Conservation (phyloP, 2,797 vertebrate genomes). For the Pseudochirops cupreus region DNA sequence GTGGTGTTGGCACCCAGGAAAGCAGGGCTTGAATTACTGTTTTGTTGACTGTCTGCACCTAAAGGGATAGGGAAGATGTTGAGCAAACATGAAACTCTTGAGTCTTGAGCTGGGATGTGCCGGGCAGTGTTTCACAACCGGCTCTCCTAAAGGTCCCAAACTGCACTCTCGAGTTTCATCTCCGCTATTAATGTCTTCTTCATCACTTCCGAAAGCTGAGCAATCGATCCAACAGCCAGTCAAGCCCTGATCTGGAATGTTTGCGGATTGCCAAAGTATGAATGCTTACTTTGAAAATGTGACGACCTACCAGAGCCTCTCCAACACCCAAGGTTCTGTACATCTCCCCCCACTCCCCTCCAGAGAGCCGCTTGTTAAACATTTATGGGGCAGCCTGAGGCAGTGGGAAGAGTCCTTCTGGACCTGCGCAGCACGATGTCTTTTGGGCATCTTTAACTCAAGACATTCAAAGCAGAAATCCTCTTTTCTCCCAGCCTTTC, state of each 20-base stretch:
- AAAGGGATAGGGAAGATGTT: background rate
- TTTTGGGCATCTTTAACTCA: too few relatives aligned
- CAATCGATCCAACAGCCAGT: rapidly evolving
- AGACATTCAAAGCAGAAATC: too few relatives aligned
- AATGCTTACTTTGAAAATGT: background rate
- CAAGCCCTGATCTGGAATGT: background rate
- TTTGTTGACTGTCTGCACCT: background rate
- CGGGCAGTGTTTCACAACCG: background rate
- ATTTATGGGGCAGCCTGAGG: too few relatives aligned
- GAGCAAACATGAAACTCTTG: too few relatives aligned
- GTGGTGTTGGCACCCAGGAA: background rate
- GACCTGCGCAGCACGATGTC: background rate
- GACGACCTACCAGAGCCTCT: background rate
- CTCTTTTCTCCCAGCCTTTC: too few relatives aligned
- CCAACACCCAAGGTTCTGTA: background rate
- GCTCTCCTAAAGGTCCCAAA: background rate
- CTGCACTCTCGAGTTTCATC: background rate
- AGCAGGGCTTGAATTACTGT: background rate
- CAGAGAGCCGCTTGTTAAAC: too few relatives aligned
- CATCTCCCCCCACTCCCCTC: too few relatives aligned
- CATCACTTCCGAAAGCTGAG: background rate
- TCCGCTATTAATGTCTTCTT: background rate
- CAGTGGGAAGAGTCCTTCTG: too few relatives aligned
- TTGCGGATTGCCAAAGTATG: background rate
- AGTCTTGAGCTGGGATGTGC: background rate